These are phyloP conservation scores for Galerucella pusilla DNA, from an alignment of 2,888 invertebrate species.

Conservation along the genomic window DNA sequence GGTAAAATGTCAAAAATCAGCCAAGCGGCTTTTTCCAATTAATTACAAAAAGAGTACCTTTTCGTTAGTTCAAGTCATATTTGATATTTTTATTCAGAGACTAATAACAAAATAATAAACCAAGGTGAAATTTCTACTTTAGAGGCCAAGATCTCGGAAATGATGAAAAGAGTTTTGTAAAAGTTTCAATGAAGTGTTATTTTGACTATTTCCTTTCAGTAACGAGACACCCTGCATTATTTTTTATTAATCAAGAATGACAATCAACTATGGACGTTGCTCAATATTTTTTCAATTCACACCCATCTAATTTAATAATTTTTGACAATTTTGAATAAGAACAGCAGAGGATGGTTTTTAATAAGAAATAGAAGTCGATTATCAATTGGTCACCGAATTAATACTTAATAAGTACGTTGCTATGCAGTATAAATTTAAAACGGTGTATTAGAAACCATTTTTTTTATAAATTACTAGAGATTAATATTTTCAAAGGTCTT, in stretches of 20 bases:
- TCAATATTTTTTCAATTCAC: slow-evolving; percentile 7
- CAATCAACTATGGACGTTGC: not conserved
- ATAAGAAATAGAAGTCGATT: slow-evolving; percentile 53
- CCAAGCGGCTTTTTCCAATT: no score
- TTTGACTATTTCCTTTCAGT: no score
- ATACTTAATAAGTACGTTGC: slow-evolving; percentile 49
- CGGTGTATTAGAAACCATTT: slow-evolving; percentile 38
- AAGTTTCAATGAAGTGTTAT: no score
- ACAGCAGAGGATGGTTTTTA: slow-evolving; percentile 41
- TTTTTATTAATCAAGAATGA: not conserved
- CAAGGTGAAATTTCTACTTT: no score
- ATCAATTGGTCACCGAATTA: slow-evolving; percentile 55
- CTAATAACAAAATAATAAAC: no score
- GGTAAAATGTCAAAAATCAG: no score
- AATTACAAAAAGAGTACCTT: no score
- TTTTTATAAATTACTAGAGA: slow-evolving; percentile 26
- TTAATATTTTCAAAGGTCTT: slow-evolving; percentile 26
- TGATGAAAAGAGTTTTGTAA: no score
- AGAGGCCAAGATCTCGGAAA: no score
- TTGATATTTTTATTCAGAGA: no score
- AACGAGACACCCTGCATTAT: not conserved
- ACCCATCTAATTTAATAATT: slow-evolving; percentile 17
- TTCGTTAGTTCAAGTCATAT: no score
- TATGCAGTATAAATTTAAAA: slow-evolving; percentile 53
- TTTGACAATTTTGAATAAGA: slow-evolving; percentile 16